Conservation (phyloP, 2,888 invertebrate species). For the Tineola bisselliella region DNA sequence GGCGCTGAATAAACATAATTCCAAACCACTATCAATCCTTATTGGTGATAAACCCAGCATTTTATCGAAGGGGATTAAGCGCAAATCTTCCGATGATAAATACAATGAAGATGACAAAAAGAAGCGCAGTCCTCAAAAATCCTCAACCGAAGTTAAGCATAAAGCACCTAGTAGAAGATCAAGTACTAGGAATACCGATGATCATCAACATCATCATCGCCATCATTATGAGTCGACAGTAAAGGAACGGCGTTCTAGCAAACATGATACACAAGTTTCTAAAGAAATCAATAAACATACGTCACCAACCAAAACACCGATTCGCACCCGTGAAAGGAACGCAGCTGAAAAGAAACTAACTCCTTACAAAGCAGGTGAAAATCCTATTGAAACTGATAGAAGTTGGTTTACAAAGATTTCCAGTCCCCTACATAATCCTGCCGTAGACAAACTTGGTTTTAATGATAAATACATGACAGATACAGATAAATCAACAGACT, state of each 20-base stretch:
- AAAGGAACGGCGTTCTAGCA: constrained; percentile 26
- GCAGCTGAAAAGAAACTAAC: constrained; percentile 35
- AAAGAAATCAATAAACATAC: constrained; percentile 17
- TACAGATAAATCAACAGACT: constrained; percentile 46
- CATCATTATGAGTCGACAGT: constrained; percentile 20
- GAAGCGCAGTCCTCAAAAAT: constrained; percentile 64
- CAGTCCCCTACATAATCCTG: constrained; percentile 47
- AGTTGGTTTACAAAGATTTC: constrained; percentile 50
- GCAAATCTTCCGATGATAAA: constrained; percentile 40
- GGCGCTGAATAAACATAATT: constrained; percentile 52
- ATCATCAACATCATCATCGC: constrained; percentile 17
- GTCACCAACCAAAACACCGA: constrained; percentile 33
- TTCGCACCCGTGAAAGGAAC: constrained; percentile 22
- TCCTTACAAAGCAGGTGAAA: constrained; percentile 26
- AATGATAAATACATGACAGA: constrained; percentile 61
- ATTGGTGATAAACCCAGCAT: background rate
- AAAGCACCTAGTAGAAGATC: constrained; percentile 21
- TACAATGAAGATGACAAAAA: constrained; percentile 41
- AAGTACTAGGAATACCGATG: background rate
- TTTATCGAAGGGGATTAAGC: background rate
- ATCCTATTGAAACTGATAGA: constrained; percentile 41
- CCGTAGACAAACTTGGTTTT: constrained; percentile 49
- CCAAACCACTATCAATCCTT: background rate
- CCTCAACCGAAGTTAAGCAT: constrained; percentile 18
- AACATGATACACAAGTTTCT: constrained; percentile 21